phyloP scores from a whole-genome alignment of 2,797 vertebrate genomes.

The Sebastes dallii region DNA sequence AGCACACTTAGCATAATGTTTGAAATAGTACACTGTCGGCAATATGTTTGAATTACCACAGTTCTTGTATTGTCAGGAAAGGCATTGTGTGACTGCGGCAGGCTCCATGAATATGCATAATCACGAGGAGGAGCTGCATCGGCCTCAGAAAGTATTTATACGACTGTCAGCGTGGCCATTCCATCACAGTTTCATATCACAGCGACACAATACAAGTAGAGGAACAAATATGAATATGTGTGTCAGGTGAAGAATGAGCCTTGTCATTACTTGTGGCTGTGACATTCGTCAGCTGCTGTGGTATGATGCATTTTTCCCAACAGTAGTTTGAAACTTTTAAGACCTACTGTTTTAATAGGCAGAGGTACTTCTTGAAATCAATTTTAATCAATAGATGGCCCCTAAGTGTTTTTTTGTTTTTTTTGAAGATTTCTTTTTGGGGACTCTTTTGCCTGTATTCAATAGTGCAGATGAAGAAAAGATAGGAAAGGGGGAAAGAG shows the following conservation, averaged over 20 bases:
- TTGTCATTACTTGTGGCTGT: slow-evolving; percentile 52
- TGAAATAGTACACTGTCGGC: slow-evolving; percentile 60
- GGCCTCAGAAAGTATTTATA: slow-evolving; percentile 58
- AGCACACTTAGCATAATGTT: slow-evolving; percentile 60
- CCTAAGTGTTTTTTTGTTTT: neutral
- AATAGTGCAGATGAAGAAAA: too few species aligned
- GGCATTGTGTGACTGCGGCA: slow-evolving; percentile 37
- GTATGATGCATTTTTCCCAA: slow-evolving; percentile 32
- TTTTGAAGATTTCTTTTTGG: too few species aligned
- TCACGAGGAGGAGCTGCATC: slow-evolving; percentile 37
- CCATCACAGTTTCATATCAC: slow-evolving; percentile 59
- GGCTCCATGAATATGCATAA: slow-evolving; percentile 67
- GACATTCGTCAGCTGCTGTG: slow-evolving; percentile 48
- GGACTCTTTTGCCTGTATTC: too few species aligned
- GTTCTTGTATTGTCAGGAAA: slow-evolving; percentile 56
- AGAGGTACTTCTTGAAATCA: slow-evolving; percentile 11
- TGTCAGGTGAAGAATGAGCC: slow-evolving; percentile 51
- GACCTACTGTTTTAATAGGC: neutral
- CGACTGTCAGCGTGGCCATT: slow-evolving; percentile 32
- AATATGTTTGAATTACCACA: slow-evolving; percentile 70
- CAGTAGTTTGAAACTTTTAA: slow-evolving; percentile 5
- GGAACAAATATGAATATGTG: slow-evolving; percentile 53
- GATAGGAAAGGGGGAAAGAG: too few species aligned
- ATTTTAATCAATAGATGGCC: slow-evolving; percentile 32
- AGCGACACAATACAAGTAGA: slow-evolving; percentile 45